A percentile compares a stretch with the other conserved stretches of the same genome.
These are phyloP conservation scores for Isurus oxyrinchus DNA, from an alignment of 2,113 vertebrate genomes.

Conservation along the genomic window DNA sequence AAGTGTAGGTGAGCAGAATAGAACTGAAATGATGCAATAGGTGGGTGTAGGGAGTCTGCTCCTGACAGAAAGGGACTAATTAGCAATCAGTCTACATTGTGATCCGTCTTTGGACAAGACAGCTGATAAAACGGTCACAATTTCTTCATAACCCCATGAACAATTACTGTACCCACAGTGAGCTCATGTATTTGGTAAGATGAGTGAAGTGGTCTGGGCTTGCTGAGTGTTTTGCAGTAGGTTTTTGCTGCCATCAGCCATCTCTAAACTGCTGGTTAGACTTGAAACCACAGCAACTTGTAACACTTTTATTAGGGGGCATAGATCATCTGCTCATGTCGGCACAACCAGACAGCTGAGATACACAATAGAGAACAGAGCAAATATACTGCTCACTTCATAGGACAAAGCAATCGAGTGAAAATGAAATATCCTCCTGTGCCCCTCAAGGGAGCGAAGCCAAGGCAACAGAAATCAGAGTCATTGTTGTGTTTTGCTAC, in stretches of 20 bases:
- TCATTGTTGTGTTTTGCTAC: background rate
- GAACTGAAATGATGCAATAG: background rate
- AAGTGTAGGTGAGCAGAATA: background rate
- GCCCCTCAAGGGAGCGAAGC: background rate
- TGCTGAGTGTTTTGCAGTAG: background rate
- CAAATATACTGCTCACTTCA: background rate
- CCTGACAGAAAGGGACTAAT: background rate
- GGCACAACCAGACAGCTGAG: background rate
- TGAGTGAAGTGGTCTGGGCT: background rate
- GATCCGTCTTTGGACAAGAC: conserved; percentile 4
- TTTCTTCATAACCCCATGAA: background rate
- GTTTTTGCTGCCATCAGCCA: background rate
- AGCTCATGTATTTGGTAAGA: background rate
- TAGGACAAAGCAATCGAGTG: background rate
- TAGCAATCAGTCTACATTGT: background rate
- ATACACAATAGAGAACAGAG: background rate
- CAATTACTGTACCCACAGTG: background rate
- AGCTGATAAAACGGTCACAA: background rate
- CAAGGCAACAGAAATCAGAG: background rate
- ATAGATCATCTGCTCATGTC: background rate
- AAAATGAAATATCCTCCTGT: background rate
- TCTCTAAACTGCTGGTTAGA: background rate
- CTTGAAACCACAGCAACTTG: background rate
- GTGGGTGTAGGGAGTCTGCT: background rate
- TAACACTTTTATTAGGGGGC: background rate